Conservation (phyloP, 2,113 vertebrate species). For the Sorex araneus region DNA sequence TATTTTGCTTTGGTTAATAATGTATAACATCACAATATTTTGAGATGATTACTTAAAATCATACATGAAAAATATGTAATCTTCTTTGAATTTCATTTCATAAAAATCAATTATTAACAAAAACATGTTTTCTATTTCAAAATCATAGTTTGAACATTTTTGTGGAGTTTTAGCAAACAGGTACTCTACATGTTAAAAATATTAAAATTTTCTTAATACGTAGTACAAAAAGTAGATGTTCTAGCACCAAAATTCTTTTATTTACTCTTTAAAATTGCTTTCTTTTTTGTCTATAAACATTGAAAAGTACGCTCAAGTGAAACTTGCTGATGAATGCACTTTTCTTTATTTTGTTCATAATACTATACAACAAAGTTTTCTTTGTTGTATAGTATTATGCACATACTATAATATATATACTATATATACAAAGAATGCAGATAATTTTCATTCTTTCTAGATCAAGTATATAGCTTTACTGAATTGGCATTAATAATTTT, state of each 20-base stretch:
- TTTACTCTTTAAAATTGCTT: not conserved
- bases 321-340: not conserved
- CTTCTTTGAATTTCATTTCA: not conserved
- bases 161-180: constrained; percentile 1
- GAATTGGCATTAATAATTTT: not conserved
- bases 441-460: not conserved
- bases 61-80: not conserved
- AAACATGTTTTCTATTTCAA: not conserved
- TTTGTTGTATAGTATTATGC: too few relatives aligned
- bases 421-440: too few relatives aligned
- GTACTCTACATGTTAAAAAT: not conserved
- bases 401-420: too few relatives aligned
- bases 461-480: not conserved
- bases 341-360: not conserved
- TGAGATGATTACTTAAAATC: not conserved
- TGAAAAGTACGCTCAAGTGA: not conserved
- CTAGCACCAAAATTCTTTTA: not conserved
- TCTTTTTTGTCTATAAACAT: not conserved
- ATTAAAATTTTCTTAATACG: not conserved
- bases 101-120: not conserved
- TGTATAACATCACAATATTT: not conserved
- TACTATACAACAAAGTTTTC: not conserved
- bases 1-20: not conserved
- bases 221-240: not conserved
- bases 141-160: not conserved